Conservation (phyloP, 1,140 invertebrate genomes). For the Grapholita molesta region DNA sequence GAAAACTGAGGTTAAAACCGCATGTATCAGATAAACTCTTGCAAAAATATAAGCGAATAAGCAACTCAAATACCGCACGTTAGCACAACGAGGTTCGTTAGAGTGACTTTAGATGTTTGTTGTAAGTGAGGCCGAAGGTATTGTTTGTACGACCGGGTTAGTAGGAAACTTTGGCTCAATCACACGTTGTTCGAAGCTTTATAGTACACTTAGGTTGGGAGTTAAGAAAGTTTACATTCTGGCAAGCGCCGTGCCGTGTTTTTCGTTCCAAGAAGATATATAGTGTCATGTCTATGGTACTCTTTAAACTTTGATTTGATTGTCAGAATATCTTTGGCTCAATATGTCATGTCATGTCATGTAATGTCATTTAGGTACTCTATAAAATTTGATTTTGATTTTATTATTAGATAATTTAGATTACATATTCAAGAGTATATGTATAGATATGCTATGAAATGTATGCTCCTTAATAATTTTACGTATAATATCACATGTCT, state of each 20-base stretch:
- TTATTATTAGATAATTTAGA: too few species aligned
- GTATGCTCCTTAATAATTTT: too few species aligned
- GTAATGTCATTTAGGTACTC: too few species aligned
- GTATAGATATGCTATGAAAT: too few species aligned
- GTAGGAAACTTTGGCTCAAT: constrained; percentile 30
- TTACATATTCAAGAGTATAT: too few species aligned
- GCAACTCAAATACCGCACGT: constrained; percentile 6
- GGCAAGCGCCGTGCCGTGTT: neutral
- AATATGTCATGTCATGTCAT: too few species aligned
- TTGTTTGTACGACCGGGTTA: constrained; percentile 30
- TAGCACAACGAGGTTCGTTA: neutral
- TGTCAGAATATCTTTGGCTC: too few species aligned
- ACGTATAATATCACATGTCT: too few species aligned
- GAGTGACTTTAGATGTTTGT: constrained; percentile 10
- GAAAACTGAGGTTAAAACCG: neutral
- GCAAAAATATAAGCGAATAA: neutral
- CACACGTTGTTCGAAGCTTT: constrained; percentile 19
- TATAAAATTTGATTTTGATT: too few species aligned
- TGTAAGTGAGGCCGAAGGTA: constrained; percentile 20
- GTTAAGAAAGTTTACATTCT: neutral
- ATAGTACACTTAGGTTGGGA: neutral
- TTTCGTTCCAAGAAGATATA: neutral
- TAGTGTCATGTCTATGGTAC: too few species aligned
- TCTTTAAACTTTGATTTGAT: too few species aligned
- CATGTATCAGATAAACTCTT: neutral